Conservation (phyloP, 2,888 invertebrate species). For the Tipula unca region DNA sequence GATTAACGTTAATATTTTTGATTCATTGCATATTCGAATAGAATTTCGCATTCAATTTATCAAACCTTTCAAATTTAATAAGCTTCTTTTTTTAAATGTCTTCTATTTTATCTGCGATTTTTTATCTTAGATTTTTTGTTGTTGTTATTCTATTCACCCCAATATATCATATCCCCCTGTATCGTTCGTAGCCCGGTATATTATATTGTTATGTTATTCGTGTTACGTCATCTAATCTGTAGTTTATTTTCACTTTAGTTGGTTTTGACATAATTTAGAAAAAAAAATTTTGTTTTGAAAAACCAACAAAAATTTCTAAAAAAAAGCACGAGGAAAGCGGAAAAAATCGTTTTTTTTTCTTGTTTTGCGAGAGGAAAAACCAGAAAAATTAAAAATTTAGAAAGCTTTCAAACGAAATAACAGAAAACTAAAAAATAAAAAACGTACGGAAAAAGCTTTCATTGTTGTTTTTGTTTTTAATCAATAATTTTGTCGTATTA, state of each 20-base stretch:
- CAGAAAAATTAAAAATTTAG: neutral
- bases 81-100: neutral
- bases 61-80: neutral
- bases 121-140: neutral
- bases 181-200: neutral
- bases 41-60: neutral
- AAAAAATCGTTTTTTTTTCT: neutral
- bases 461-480: conserved; percentile 2
- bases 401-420: neutral
- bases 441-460: neutral
- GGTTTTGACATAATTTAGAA: neutral
- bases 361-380: neutral
- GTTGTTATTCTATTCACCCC: neutral
- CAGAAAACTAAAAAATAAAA: neutral
- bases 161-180: neutral
- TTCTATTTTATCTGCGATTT: neutral
- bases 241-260: conserved; percentile 8
- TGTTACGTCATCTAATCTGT: neutral
- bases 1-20: too few species aligned
- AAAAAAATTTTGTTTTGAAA: neutral
- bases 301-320: neutral
- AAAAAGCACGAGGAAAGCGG: neutral
- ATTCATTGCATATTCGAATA: too few species aligned
- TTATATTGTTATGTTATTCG: neutral
- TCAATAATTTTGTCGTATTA: conserved; percentile 14